A percentile compares a stretch with the other conserved stretches of the same genome.
Evolutionary conservation across 2,113 vertebrate genomes (phyloP).

Genomic region (Sclerurus mexicanus): DNA sequence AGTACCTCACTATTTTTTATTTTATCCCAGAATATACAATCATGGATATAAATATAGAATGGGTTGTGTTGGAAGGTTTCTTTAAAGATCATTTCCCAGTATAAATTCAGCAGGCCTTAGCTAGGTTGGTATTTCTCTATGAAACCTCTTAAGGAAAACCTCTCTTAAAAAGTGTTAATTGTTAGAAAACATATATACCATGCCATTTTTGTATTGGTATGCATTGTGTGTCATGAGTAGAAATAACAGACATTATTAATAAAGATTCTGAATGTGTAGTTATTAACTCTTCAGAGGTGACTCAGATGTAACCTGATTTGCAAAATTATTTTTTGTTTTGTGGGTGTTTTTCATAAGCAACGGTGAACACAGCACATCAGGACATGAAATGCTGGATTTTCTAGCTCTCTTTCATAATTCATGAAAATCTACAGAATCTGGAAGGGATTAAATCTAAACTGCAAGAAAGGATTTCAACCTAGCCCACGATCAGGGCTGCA

Average conservation of each 20-base stretch:
- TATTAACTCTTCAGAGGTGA: not conserved
- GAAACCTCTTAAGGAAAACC: not conserved
- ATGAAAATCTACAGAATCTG: not conserved
- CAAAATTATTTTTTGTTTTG: not conserved
- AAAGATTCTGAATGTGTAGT: not conserved
- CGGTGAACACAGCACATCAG: accelerated
- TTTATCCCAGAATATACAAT: not conserved
- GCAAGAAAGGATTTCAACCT: not conserved
- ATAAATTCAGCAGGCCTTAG: not conserved
- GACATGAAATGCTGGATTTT: not conserved
- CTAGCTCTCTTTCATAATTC: not conserved
- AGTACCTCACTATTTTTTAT: not conserved
- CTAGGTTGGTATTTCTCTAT: not conserved
- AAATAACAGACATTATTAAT: not conserved
- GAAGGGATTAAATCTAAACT: not conserved
- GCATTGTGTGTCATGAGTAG: not conserved
- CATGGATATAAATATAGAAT: not conserved
- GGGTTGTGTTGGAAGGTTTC: not conserved
- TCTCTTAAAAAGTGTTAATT: not conserved
- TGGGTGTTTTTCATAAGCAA: not conserved
- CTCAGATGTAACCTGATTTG: not conserved
- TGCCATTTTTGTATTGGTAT: not conserved
- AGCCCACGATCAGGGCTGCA: not conserved
- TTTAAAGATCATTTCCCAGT: not conserved
- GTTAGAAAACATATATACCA: not conserved